Base-by-base conservation (phyloP, 2,113 vertebrate species). In the Herpetotheres cachinnans region DNA sequence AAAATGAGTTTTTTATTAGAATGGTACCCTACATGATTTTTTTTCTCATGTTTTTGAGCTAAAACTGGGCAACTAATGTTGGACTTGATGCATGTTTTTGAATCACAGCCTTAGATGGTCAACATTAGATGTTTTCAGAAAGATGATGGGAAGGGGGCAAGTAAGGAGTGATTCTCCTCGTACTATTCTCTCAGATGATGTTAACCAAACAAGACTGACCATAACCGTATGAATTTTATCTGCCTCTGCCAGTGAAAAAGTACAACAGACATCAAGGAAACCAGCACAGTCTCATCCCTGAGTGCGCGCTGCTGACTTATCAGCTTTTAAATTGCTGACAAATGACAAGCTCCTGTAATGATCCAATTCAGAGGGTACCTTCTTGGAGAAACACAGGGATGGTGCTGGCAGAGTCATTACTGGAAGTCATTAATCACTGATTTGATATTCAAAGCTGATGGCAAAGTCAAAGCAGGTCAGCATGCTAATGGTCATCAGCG, bases 361-460 rank as follows among this genome's bases (percentile, higher is more conserved):
- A 97, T 95, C 87, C 36, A 59, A 89, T 88, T 96, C 86, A 80
- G 93, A 77, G 87, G 74, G 87, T 94, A 82, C 95, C 93, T 97
- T 95, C 91, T 73, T 78, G 94, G 89, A 96, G 95, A 93, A 95
- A 82, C 94, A 89, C 89, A 29, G 84, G 91, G 93, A 93, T 96
- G 78, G 82, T 88, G 55, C 87, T 95, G 94, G 89, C 91, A 90
- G 95, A 93, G 89, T 97, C 90, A 66, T 95, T 93, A 93, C 90
- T 91, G 85, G 93, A 42, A 88, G 94, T 90, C 67, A 11, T 97
- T 97, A 97, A 97, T 97, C 96, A 97, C 93, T 50, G 94, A 97
- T 97, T 96, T 96, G 95, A 95, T 97, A 97, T 97, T 96, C 95
- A 94, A 96, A 93, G 95, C 93, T 94, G 96, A 95, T 96, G 94